phyloP scores from a whole-genome alignment of 2,888 invertebrate species.

The Diarsia mendica region DNA sequence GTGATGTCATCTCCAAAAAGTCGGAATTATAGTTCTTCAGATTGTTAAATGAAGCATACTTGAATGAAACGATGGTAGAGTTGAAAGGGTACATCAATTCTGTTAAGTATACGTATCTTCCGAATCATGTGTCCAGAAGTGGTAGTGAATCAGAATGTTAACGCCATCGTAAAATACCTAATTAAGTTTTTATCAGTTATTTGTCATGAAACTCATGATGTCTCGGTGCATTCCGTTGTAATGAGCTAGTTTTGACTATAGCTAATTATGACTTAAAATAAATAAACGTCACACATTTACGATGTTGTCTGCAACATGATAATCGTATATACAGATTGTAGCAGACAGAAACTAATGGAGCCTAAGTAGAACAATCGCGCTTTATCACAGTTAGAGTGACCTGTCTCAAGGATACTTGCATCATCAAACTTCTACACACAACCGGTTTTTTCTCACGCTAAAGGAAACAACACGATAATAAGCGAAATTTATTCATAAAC shows the following conservation, averaged over 20 bases:
- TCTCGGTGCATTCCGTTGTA: slow-evolving; percentile 4
- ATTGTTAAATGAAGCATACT: slow-evolving; percentile 25
- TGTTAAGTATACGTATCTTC: background rate
- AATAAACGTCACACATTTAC: slow-evolving; percentile 20
- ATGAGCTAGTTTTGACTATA: slow-evolving; percentile 19
- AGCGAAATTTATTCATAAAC: slow-evolving; percentile 25
- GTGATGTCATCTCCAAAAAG: slow-evolving; percentile 37
- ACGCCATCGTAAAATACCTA: background rate
- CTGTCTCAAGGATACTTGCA: slow-evolving; percentile 79
- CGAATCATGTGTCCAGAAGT: background rate
- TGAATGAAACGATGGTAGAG: slow-evolving; percentile 19
- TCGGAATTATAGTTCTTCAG: slow-evolving; percentile 19
- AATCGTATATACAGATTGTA: slow-evolving; percentile 37
- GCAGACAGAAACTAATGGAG: slow-evolving; percentile 55
- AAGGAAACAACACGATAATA: slow-evolving; percentile 50
- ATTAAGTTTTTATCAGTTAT: background rate
- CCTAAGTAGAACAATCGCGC: slow-evolving; percentile 66
- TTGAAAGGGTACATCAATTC: background rate
- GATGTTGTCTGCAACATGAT: slow-evolving; percentile 18
- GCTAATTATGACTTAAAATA: slow-evolving; percentile 14
- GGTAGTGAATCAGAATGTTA: background rate
- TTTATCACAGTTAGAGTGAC: slow-evolving; percentile 70
- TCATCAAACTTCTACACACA: slow-evolving; percentile 69
- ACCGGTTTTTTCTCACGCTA: slow-evolving; percentile 75
- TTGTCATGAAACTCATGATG: background rate